phyloP scores from a whole-genome alignment of 2,113 vertebrate species.

The Mus pahari region DNA sequence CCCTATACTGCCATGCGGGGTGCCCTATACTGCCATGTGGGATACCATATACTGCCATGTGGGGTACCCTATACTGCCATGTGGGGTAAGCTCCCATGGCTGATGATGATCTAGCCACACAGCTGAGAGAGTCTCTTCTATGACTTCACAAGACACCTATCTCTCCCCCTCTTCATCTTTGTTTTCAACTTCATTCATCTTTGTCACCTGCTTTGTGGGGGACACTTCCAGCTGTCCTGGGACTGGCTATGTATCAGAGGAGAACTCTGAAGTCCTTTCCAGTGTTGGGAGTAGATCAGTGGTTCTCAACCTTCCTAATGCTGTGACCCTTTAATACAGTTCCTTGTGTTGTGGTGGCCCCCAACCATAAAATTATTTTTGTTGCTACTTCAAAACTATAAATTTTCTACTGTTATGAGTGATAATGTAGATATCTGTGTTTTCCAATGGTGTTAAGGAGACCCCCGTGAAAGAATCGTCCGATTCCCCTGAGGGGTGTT shows the following conservation, averaged over 20 bases:
- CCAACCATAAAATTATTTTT: background rate
- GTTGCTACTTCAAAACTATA: background rate
- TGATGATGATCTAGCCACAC: background rate
- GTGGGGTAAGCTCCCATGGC: background rate
- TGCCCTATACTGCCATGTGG: too few species aligned
- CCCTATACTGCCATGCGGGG: too few species aligned
- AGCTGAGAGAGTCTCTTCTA: background rate
- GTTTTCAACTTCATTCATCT: background rate
- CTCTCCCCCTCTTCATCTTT: background rate
- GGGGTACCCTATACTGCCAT: background rate
- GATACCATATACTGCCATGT: too few species aligned
- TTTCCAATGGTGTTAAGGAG: background rate
- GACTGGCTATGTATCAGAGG: background rate
- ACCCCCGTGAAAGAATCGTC: background rate
- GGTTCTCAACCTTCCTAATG: background rate
- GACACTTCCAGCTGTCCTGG: background rate
- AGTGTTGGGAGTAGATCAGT: background rate
- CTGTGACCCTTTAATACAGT: background rate
- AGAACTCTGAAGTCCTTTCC: background rate
- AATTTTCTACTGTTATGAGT: background rate
- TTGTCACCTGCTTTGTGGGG: background rate
- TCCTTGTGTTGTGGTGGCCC: background rate
- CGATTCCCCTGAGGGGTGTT: background rate
- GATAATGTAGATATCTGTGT: background rate
- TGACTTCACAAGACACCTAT: too few species aligned